phyloP scores from a whole-genome alignment of 1,140 invertebrate species.

The Coelopa frigida region DNA sequence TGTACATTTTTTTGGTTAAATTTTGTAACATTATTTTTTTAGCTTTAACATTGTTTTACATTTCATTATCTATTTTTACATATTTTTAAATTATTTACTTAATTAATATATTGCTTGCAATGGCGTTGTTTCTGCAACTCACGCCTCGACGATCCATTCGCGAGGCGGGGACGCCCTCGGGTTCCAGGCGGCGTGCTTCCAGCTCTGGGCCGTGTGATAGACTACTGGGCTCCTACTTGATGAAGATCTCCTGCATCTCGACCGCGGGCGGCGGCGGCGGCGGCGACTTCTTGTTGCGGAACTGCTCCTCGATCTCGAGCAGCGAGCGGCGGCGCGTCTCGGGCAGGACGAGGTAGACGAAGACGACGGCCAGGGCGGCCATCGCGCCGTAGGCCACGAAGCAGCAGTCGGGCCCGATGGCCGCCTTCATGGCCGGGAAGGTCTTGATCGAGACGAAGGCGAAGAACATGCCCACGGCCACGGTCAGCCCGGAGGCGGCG shows the following conservation, averaged over 20 bases:
- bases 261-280: conserved; percentile 12
- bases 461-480: conserved; percentile 60
- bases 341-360: conserved; percentile 61
- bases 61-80: no score
- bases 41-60: no score
- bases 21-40: no score
- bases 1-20: no score
- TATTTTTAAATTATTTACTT: no score
- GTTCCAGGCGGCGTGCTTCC: no score
- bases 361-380: conserved; percentile 59
- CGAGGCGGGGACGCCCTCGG: no score
- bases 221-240: no score
- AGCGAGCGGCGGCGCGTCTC: conserved; percentile 75
- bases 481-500: conserved; percentile 57
- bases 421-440: conserved; percentile 54
- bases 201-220: no score
- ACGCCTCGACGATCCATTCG: no score
- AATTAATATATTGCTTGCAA: no score
- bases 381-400: conserved; percentile 66
- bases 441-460: conserved; percentile 68
- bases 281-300: conserved; percentile 23
- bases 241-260: conserved; percentile 31
- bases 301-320: conserved; percentile 61
- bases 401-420: conserved; percentile 53
- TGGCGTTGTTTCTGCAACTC: no score